Percentiles rank a stretch among this genome's conserved stretches.
Evolutionary conservation across 2,888 invertebrate species (phyloP).

Genomic region (Drosophila gaucha): DNA sequence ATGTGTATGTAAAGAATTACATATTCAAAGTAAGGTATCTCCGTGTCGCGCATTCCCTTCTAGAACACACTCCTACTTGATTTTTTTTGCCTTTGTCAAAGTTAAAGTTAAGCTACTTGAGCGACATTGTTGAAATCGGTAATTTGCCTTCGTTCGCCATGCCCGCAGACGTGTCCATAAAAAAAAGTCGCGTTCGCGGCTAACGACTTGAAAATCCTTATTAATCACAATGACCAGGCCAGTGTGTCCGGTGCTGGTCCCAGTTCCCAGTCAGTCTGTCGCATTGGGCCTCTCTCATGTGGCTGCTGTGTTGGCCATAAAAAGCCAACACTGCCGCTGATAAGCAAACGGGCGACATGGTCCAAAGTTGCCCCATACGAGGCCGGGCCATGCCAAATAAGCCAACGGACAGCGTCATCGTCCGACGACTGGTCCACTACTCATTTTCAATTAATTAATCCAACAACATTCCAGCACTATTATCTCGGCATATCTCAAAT

Average conservation of each 20-base stretch:
- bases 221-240: conserved; percentile 71
- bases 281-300: conserved; percentile 46
- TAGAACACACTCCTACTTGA: neutral
- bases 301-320: conserved; percentile 68
- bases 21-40: neutral
- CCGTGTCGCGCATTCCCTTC: neutral
- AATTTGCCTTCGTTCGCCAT: conserved; percentile 66
- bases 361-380: conserved; percentile 30
- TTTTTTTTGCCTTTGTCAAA: conserved; percentile 70
- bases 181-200: conserved; percentile 50
- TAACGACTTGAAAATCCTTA: conserved; percentile 80
- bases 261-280: conserved; percentile 30
- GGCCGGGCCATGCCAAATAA: conserved; percentile 52
- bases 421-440: conserved; percentile 63
- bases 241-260: conserved; percentile 19
- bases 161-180: conserved; percentile 59
- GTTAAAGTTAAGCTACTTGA: conserved; percentile 78
- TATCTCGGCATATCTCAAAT: conserved; percentile 80
- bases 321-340: conserved; percentile 75
- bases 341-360: conserved; percentile 76
- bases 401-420: conserved; percentile 40
- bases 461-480: conserved; percentile 80
- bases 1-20: neutral
- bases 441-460: conserved; percentile 81
- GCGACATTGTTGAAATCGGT: conserved; percentile 80